A percentile compares a stretch with the other conserved stretches of the same genome.
phyloP scores from a whole-genome alignment of 2,888 invertebrate species.

The Nasonovia ribisnigri region DNA sequence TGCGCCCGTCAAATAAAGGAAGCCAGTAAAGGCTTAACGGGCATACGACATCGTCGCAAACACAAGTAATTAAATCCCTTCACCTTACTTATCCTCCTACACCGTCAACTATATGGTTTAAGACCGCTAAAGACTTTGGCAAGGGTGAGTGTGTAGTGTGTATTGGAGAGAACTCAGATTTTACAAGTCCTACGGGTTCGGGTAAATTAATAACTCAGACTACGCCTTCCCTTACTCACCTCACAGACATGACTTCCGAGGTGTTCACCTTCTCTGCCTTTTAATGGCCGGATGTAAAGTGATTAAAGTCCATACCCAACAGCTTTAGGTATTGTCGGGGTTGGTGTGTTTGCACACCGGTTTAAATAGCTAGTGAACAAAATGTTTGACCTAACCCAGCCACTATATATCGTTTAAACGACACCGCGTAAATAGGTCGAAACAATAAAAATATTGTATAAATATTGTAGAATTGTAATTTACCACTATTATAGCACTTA shows the following conservation, averaged over 20 bases:
- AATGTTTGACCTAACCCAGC: not conserved
- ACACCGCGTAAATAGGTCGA: not conserved
- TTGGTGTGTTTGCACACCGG: constrained; percentile 32
- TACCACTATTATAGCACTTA: not conserved
- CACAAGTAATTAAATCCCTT: constrained; percentile 63
- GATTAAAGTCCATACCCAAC: constrained; percentile 43
- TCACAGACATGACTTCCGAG: constrained; percentile 6
- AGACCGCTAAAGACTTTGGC: constrained; percentile 60
- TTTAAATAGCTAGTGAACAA: constrained; percentile 43
- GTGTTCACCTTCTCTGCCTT: not conserved
- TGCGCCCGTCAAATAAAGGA: constrained; percentile 47
- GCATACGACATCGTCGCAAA: constrained; percentile 60
- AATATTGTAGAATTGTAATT: not conserved
- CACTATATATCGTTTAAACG: not conserved
- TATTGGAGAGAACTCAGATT: constrained; percentile 24
- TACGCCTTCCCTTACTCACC: not conserved
- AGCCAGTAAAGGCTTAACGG: constrained; percentile 57
- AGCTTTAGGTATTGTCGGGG: constrained; percentile 33
- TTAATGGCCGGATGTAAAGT: constrained; percentile 50
- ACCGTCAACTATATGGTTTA: constrained; percentile 27
- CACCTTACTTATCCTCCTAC: not conserved
- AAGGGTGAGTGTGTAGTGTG: not conserved
- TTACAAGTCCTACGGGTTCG: constrained; percentile 49
- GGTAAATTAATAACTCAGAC: constrained; percentile 58
- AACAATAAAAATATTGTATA: constrained; percentile 4